phyloP scores from a whole-genome alignment of 2,888 invertebrate species.

The Anodontia alba region DNA sequence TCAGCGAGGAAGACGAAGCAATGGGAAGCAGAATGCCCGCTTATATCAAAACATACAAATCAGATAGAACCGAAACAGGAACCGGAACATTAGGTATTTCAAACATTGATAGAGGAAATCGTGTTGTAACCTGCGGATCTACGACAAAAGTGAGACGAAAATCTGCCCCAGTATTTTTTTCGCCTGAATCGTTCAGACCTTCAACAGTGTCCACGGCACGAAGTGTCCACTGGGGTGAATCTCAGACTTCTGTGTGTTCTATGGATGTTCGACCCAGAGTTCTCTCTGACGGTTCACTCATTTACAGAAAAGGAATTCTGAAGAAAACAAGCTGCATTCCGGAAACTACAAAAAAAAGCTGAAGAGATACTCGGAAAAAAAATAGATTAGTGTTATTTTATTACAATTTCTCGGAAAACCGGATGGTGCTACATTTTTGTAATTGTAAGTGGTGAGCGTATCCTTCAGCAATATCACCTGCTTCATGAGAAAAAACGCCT shows the following conservation, averaged over 20 bases:
- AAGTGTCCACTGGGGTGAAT: background rate
- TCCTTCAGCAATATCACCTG: too few relatives aligned
- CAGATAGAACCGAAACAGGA: too few relatives aligned
- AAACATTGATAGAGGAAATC: too few relatives aligned
- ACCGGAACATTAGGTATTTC: too few relatives aligned
- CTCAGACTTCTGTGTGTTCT: background rate
- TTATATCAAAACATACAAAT: background rate
- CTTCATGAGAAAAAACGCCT: too few relatives aligned
- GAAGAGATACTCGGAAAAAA: too few relatives aligned
- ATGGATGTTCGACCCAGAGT: background rate
- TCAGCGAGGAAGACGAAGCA: background rate
- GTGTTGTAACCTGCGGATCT: too few relatives aligned
- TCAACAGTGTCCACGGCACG: background rate
- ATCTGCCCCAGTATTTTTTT: background rate
- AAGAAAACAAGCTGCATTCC: background rate
- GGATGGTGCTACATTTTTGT: too few relatives aligned
- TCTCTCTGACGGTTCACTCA: background rate
- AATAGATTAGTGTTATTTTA: too few relatives aligned
- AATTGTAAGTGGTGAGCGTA: too few relatives aligned
- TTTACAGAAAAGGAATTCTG: conserved; percentile 1
- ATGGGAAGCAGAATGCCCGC: background rate
- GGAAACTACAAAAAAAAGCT: background rate
- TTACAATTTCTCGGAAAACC: too few relatives aligned
- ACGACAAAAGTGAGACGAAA: background rate
- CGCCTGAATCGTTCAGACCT: background rate